phyloP scores from a whole-genome alignment of 2,113 vertebrate genomes.

The Ochotona princeps region DNA sequence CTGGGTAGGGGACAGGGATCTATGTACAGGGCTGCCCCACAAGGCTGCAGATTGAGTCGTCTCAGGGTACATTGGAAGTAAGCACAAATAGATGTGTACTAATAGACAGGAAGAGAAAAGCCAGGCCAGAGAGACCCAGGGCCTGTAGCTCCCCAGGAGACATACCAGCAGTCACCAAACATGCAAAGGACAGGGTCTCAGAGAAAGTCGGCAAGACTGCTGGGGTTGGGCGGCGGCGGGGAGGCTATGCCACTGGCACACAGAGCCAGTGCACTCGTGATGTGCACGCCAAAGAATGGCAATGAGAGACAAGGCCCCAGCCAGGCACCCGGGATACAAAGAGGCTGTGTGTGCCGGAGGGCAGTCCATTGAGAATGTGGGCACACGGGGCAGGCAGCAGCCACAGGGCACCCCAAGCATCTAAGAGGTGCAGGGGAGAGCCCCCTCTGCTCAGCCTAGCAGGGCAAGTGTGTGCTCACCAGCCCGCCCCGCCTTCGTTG shows the following conservation, averaged over 20 bases:
- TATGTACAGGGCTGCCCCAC: background rate
- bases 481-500: background rate
- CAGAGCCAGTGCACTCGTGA: background rate
- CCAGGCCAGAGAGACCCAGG: background rate
- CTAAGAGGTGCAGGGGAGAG: background rate
- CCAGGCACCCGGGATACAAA: too few relatives aligned
- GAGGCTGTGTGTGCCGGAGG: background rate
- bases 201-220: background rate
- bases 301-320: background rate
- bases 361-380: background rate
- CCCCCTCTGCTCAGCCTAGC: too few relatives aligned
- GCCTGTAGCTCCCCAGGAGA: background rate
- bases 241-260: background rate
- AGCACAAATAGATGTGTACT: background rate
- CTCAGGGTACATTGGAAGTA: accelerated
- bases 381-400: background rate
- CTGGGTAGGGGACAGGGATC: background rate
- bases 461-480: accelerated
- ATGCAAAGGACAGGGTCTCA: background rate
- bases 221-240: accelerated
- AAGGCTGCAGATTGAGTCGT: background rate
- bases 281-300: background rate
- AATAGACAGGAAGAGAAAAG: background rate
- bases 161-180: too few relatives aligned
- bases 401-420: background rate